Base-by-base conservation (phyloP, 2,888 invertebrate species). In the Agrenia bidenticulata region DNA sequence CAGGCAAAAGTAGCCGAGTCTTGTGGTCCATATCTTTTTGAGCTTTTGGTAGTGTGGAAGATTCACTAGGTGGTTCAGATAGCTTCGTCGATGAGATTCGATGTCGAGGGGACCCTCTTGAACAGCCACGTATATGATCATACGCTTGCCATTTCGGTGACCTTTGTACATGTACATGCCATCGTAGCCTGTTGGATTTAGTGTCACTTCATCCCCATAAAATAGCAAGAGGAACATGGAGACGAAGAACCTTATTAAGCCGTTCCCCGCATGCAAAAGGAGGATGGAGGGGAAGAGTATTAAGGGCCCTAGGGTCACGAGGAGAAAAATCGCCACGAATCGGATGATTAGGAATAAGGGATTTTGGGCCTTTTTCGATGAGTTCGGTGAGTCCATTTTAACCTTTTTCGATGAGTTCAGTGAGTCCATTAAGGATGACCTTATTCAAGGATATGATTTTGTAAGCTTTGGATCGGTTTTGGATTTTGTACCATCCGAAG, bases 1-100 rank as follows among this genome's bases (percentile, higher is more conserved):
- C 65, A 71, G 71, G 53, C 70, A 66, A 23, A 59, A 57, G 60
- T 67, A 75, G 2, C 73, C 70, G 27, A 37, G 66, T 11, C 58
- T 59, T n/a, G 32, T 61, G 5, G 59, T 63, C 41, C 70, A 66
- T 2, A 73, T 73, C 17, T 70, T 67, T n/a, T 61, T 67, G 27
- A 75, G 49, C 50, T 72, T 75, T 37, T 62, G 41, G 55, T 71
- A 75, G 0, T 53, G 53, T 11, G 53, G 27, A 13, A 58, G 61
- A 26, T 68, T 65, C 9, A 74, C 21, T 1, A 74, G 61, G 26
- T 58, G 59, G 2, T 63, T 42, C 37, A 56, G 11, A 53, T 72
- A 74, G 45, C 68, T 70, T 21, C 62, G 42, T 24, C 58, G 49
- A 42, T 71, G 69, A 1, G 57, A 32, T 11, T 68, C 69, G 17